Percentiles rank a stretch among this genome's conserved stretches.
Conservation (phyloP, 2,797 vertebrate genomes). For the Paedocypris micromegethes region DNA sequence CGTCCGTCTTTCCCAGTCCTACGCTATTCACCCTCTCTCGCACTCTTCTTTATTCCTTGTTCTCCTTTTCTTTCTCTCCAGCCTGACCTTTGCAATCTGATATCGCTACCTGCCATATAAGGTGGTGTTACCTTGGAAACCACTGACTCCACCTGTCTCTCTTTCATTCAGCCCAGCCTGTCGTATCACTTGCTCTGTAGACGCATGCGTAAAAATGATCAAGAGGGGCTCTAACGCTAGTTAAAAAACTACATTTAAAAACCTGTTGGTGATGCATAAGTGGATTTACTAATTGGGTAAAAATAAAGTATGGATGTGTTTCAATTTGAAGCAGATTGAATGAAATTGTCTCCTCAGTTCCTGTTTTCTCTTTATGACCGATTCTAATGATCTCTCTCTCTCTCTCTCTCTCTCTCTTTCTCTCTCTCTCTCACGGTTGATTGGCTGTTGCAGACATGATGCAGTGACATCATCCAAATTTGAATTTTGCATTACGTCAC, state of each 20-base stretch:
- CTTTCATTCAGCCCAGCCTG: constrained; percentile 22
- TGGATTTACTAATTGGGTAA: too few species aligned
- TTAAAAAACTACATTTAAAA: too few species aligned
- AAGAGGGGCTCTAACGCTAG: too few species aligned
- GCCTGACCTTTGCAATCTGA: constrained; percentile 77
- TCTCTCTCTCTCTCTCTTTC: constrained; percentile 14
- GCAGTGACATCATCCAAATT: constrained; percentile 27
- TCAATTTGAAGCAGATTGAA: too few species aligned
- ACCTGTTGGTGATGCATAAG: too few species aligned
- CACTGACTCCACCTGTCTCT: constrained; percentile 84
- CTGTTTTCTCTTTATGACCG: too few species aligned
- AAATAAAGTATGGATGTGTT: too few species aligned
- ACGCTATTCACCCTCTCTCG: constrained; percentile 18
- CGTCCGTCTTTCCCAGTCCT: neutral
- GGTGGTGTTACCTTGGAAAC: constrained; percentile 78
- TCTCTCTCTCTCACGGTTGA: constrained; percentile 1
- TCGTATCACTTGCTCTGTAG: too few species aligned
- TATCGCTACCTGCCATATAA: constrained; percentile 66
- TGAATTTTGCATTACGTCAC: constrained; percentile 29
- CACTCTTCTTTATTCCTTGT: constrained; percentile 9
- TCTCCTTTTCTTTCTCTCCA: constrained; percentile 49
- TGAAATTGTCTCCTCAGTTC: too few species aligned
- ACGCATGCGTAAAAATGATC: too few species aligned
- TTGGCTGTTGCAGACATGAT: constrained; percentile 11
- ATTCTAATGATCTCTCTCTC: constrained; percentile 24